Conservation (phyloP, 1,140 invertebrate genomes). For the Calosoma granatense region DNA sequence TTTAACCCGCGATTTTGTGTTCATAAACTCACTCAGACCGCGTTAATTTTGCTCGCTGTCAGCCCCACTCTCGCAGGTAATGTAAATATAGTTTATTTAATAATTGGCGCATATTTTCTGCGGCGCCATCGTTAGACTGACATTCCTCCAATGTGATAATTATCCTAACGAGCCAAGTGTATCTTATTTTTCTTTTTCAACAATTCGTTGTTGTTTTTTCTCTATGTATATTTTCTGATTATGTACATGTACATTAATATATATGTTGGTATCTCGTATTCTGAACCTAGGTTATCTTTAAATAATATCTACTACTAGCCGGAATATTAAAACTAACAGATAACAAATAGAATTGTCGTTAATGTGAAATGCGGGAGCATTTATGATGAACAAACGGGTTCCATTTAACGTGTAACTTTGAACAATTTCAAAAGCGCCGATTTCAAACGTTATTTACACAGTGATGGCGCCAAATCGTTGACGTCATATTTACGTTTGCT, state of each 20-base stretch:
- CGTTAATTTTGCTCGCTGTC: constrained; percentile 1
- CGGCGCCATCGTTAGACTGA: neutral
- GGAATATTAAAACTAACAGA: too few species aligned
- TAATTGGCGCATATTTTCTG: neutral
- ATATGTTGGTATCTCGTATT: too few species aligned
- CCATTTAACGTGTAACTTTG: constrained; percentile 4
- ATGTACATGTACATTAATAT: too few species aligned
- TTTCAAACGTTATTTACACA: constrained; percentile 8
- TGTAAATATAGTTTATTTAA: constrained; percentile 9
- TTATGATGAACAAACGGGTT: neutral
- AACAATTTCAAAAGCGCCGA: constrained; percentile 4
- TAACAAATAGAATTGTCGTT: too few species aligned
- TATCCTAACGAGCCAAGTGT: too few species aligned
- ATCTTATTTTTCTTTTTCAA: too few species aligned
- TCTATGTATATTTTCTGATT: too few species aligned
- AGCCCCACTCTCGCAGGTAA: neutral
- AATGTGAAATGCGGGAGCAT: too few species aligned
- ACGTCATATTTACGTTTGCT: constrained; percentile 7
- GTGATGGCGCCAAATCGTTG: neutral
- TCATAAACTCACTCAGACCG: neutral
- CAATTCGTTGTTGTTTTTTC: too few species aligned
- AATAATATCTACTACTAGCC: too few species aligned
- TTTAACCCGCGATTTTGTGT: neutral
- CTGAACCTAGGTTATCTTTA: too few species aligned
- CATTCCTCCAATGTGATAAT: too few species aligned